Base-by-base conservation (phyloP, 2,888 invertebrate species). In the Amphipoea oculea region DNA sequence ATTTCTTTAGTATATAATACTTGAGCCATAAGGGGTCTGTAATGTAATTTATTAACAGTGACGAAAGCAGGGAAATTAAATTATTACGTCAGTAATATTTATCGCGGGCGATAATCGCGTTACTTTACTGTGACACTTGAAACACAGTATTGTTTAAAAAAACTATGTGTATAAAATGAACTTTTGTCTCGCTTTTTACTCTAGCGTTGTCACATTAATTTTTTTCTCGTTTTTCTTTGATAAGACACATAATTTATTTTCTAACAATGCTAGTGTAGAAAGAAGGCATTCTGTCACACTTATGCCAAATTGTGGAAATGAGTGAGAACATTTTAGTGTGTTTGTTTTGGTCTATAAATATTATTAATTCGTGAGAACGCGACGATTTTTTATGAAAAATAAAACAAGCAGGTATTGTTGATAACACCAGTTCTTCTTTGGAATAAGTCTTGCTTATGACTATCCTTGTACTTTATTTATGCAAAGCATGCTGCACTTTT, bases 301-400 rank as follows among this genome's bases (percentile, higher is more conserved):
- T 78, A 88, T 78, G 88, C 88, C 88, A 88, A 88, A 88, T 79
- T 86, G 76, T 86, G 68, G 77, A 79, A 78, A 69, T 75, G 76
- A 79, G 74, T 76, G 68, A 81, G 76, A 82, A 76, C 76, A 79
- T 74, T 79, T 77, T 63, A 20, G 76, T 79, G 75, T 86, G 84
- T 87, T 88, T 87, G 84, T 80, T 87, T 45, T 81, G 72, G 75
- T 85, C 67, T 70, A 42, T 74, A 54, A 71, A 72, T 82, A 81
- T 70, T 77, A 74, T 65, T 81, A 73, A 80, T 82, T 79, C 57
- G 66, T 68, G 67, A 66, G 48, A 69, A 84, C 9, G 40, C 54
- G 45, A 45, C 73, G n/a, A 74, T 79, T 73, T 77, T 69, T 65
- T n/a, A 45, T 42, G 23, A 70, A 71, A 62, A 87, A 79, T 86